Base-by-base conservation (phyloP, 2,113 vertebrate genomes). In the Erpornis zantholeuca region DNA sequence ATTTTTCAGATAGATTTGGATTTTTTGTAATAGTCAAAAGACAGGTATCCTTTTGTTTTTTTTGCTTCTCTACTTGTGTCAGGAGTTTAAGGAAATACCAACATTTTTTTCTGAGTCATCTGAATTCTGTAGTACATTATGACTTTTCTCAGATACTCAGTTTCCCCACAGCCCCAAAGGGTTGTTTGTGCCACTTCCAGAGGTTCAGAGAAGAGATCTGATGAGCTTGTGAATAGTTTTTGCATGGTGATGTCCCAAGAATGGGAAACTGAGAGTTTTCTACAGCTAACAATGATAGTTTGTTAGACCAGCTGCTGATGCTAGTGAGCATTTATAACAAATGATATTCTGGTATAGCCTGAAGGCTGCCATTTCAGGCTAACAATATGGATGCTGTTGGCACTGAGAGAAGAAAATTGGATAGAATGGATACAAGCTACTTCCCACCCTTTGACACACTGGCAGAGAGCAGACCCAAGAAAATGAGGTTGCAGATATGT, bases 101-200 rank as follows among this genome's bases (percentile, higher is more conserved):
- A 65, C 11, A n/a, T 42, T 45, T 52, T 77, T 81, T 78, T 60
- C 25, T n/a, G 20, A 88, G 24, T 49, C 18, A 10, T 87, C 24
- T 47, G 35, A 64, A 28, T 65, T 92, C 15, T 78, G 9, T 20
- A 38, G 11, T 15, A 47, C 2, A 2, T 31, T 24, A 61, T 24
- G 24, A 38, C 2, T 22, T 72, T 92, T 70, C n/a, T 70, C 36
- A 81, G 28, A 28, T 5, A 27, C 11, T 36, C 19, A 42, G 14
- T 49, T 36, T 3, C 3, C 20, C 4, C 3, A 12, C 3, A 3
- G 4, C 3, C 12, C 5, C 6, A 31, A 70, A 56, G 6, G 1
- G 6, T 53, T 40, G 3, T 2, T 82, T 82, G 5, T 69, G 25
- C 14, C 12, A 15, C 7, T 45, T 12, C 11, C 2, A 5, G 42